Conservation (phyloP, 1,140 invertebrate genomes). For the Apis laboriosa region DNA sequence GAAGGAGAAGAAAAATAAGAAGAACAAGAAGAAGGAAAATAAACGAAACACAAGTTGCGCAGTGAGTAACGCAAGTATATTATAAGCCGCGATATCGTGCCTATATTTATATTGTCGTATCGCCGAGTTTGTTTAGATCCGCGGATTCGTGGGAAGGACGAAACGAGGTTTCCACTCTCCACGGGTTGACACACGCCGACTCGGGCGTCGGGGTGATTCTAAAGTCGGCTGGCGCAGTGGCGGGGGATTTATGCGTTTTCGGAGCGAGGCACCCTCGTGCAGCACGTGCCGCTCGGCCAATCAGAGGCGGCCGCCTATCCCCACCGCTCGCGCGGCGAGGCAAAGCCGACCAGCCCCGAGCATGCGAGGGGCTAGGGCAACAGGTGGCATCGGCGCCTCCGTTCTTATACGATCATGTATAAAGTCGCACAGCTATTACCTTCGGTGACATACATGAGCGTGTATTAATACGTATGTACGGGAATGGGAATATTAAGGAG, state of each 20-base stretch:
- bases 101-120: too few species aligned
- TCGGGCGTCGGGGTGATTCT: conserved; percentile 71
- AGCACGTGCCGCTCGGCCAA: conserved; percentile 79
- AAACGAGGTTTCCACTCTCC: neutral
- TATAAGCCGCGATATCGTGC: too few species aligned
- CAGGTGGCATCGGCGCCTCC: conserved; percentile 78
- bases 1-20: too few species aligned
- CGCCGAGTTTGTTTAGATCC: too few species aligned
- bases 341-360: conserved; percentile 41
- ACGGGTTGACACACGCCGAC: conserved; percentile 46
- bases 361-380: conserved; percentile 66
- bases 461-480: neutral
- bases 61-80: too few species aligned
- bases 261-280: conserved; percentile 74
- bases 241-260: conserved; percentile 76
- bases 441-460: neutral
- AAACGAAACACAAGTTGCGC: too few species aligned
- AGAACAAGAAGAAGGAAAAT: too few species aligned
- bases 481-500: neutral
- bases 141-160: too few species aligned
- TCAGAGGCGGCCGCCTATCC: conserved; percentile 44
- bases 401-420: conserved; percentile 47
- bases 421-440: conserved; percentile 48
- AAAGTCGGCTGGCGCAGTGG: conserved; percentile 59
- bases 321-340: conserved; percentile 51